A percentile compares a stretch with the other conserved stretches of the same genome.
phyloP scores from a whole-genome alignment of 2,113 vertebrate genomes.

The Rhynchopsitta pachyrhyncha region DNA sequence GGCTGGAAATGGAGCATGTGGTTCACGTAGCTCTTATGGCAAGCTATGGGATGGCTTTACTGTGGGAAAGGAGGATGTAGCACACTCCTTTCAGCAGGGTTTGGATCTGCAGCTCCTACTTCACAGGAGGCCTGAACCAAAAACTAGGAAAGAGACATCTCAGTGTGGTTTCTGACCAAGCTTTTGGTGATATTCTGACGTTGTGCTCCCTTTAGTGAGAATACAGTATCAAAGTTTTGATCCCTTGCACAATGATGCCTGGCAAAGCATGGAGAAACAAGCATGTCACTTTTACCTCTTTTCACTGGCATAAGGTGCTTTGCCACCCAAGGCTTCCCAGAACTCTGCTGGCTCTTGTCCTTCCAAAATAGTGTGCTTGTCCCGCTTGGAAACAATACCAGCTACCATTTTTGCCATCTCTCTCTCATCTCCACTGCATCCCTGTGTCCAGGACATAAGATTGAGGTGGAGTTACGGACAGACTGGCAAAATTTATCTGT shows the following conservation, averaged over 20 bases:
- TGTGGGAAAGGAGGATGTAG: not conserved
- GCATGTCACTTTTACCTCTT: constrained; percentile 77
- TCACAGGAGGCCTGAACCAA: not conserved
- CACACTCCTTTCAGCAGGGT: not conserved
- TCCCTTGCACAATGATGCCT: not conserved
- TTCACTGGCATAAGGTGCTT: constrained; percentile 84
- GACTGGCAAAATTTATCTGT: not conserved
- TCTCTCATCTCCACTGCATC: constrained; percentile 89
- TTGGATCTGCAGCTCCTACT: not conserved
- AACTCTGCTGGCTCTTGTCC: constrained; percentile 89
- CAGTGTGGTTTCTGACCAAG: not conserved
- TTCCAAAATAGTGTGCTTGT: constrained; percentile 87
- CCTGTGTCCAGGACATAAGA: constrained; percentile 66
- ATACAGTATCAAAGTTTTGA: not conserved
- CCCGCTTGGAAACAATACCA: constrained; percentile 80
- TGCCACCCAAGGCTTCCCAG: constrained; percentile 89
- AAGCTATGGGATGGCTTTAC: not conserved
- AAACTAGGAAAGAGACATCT: not conserved
- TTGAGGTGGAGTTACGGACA: not conserved
- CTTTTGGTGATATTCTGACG: not conserved
- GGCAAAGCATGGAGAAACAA: not conserved
- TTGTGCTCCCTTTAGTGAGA: fast-evolving
- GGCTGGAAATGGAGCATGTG: not conserved
- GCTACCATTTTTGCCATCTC: constrained; percentile 85
- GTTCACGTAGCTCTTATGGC: not conserved